Evolutionary conservation across 2,888 invertebrate genomes (phyloP).

Genomic region (Linyphia triangularis): DNA sequence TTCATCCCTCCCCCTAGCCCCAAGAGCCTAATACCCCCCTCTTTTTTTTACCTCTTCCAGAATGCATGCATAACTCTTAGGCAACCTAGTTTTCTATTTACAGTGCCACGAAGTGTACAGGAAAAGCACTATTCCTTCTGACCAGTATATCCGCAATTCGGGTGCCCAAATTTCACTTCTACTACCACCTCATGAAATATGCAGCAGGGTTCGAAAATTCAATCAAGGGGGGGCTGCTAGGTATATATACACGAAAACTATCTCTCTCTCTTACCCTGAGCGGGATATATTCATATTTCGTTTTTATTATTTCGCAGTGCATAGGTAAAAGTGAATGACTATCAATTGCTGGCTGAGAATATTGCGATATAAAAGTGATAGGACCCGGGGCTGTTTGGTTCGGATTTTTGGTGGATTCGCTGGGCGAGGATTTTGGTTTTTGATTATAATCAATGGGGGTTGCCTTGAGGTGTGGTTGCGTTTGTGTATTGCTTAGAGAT

Average conservation of each 20-base stretch:
- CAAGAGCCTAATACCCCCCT: neutral
- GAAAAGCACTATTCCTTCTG: too few relatives aligned
- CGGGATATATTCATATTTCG: conserved; percentile 33
- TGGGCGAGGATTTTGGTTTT: too few relatives aligned
- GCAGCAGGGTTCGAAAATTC: conserved; percentile 48
- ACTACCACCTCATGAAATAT: conserved; percentile 59
- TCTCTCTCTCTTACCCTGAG: neutral
- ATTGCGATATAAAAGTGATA: neutral
- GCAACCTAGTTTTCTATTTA: neutral
- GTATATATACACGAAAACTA: neutral
- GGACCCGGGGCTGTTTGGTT: neutral
- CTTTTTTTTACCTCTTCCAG: too few relatives aligned
- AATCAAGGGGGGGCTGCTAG: conserved; percentile 27
- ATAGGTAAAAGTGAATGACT: neutral
- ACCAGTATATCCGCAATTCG: conserved; percentile 4
- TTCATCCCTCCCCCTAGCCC: neutral
- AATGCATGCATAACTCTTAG: neutral
- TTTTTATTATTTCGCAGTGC: conserved; percentile 9
- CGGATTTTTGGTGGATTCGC: too few relatives aligned
- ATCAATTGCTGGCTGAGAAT: conserved; percentile 16
- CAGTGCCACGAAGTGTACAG: too few relatives aligned
- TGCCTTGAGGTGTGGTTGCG: too few relatives aligned
- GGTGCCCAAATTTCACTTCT: conserved; percentile 33
- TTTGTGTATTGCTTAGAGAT: too few relatives aligned
- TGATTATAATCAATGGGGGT: too few relatives aligned